Evolutionary conservation across 2,888 invertebrate genomes (phyloP).

Genomic region (Tiphia femorata): DNA sequence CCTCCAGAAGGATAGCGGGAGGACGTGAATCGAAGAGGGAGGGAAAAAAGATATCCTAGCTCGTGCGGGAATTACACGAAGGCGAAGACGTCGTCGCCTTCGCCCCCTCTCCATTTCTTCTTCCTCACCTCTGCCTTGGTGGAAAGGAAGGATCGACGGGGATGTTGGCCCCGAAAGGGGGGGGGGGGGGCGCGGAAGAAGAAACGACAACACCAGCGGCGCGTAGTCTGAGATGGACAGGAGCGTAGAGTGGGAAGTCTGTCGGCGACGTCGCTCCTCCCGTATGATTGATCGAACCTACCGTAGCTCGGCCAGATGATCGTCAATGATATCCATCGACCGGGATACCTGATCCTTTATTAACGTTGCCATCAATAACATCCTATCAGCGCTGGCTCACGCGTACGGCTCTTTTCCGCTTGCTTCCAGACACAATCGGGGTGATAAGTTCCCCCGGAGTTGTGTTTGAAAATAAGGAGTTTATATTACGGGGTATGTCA

Average conservation of each 20-base stretch:
- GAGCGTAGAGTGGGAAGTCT: constrained; percentile 42
- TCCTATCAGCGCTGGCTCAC: constrained; percentile 24
- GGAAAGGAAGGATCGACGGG: too few species aligned
- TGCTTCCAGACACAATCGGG: too few species aligned
- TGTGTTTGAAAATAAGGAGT: too few species aligned
- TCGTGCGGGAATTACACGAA: constrained; percentile 49
- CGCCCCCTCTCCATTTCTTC: too few species aligned
- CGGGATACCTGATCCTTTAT: constrained; percentile 48
- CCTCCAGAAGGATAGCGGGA: constrained; percentile 40
- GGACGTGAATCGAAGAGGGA: too few species aligned
- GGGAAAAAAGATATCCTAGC: constrained; percentile 44
- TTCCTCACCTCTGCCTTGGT: not conserved
- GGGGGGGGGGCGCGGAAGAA: constrained; percentile 39
- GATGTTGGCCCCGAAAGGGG: constrained; percentile 8
- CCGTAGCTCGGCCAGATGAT: constrained; percentile 41
- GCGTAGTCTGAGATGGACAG: constrained; percentile 30
- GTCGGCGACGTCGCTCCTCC: constrained; percentile 52
- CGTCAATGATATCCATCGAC: constrained; percentile 51
- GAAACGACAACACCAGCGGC: constrained; percentile 44
- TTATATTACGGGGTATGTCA: too few species aligned
- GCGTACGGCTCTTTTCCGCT: not conserved
- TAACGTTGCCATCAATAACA: constrained; percentile 47
- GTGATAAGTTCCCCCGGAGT: too few species aligned
- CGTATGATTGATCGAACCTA: constrained; percentile 56
- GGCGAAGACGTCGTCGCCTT: constrained; percentile 42